phyloP scores from a whole-genome alignment of 2,797 vertebrate species.

The Sebastes miniatus region DNA sequence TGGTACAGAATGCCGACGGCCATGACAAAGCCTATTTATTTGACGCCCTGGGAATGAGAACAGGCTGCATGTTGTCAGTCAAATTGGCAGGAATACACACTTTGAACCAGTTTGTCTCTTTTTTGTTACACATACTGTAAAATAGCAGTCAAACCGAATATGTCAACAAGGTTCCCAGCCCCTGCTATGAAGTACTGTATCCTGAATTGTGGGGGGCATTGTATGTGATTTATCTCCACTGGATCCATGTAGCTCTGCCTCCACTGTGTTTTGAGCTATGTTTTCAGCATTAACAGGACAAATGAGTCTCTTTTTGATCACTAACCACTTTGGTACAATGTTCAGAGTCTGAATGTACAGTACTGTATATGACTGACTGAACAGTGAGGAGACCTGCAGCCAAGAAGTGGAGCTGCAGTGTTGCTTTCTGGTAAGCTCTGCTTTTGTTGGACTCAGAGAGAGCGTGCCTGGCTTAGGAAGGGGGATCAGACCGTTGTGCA shows the following conservation, averaged over 20 bases:
- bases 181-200: not conserved
- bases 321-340: not conserved
- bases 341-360: not conserved
- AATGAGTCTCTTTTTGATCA: not conserved
- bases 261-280: not conserved
- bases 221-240: not conserved
- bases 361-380: constrained; percentile 10
- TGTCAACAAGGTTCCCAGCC: not conserved
- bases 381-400: constrained; percentile 2
- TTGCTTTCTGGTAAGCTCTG: constrained; percentile 40
- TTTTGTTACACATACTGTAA: not conserved
- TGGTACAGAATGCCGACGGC: too few species aligned
- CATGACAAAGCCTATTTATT: too few species aligned
- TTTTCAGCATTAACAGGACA: not conserved
- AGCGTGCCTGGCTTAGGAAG: constrained; percentile 31
- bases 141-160: not conserved
- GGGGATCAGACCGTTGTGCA: constrained; percentile 44
- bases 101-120: not conserved
- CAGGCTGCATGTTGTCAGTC: not conserved
- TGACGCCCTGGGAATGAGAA: too few species aligned
- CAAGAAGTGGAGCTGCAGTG: constrained; percentile 34
- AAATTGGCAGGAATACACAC: not conserved
- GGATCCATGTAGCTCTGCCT: not conserved
- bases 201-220: not conserved
- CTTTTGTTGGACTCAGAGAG: constrained; percentile 43